A percentile compares a stretch with the other conserved stretches of the same genome.
phyloP scores from a whole-genome alignment of 1,140 invertebrate species.

The Hormaphis cornu region DNA sequence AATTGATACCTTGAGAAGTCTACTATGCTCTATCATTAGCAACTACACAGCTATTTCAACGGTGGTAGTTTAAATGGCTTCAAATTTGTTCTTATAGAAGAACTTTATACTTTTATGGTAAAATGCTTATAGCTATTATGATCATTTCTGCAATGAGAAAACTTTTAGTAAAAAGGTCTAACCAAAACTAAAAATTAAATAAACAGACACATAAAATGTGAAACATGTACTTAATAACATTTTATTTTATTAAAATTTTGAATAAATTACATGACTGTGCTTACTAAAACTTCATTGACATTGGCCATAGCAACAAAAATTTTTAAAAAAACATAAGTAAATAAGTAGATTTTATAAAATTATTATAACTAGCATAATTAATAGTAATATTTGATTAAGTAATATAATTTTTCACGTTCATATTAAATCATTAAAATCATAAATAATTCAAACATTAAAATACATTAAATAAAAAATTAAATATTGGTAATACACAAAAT shows the following conservation, averaged over 20 bases:
- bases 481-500: constrained; percentile 33
- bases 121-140: background rate
- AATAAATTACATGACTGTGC: background rate
- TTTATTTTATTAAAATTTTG: background rate
- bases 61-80: no score
- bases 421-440: background rate
- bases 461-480: background rate
- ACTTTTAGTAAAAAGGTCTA: background rate
- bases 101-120: no score
- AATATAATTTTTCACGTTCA: background rate
- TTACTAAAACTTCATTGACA: constrained; percentile 3
- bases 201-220: background rate
- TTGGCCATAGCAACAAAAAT: constrained; percentile 1
- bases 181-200: background rate
- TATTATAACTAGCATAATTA: background rate
- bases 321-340: constrained; percentile 22
- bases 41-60: no score
- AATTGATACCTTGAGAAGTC: no score
- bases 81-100: no score
- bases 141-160: background rate
- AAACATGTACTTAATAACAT: background rate
- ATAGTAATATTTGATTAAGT: background rate
- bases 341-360: background rate
- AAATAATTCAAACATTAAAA: background rate
- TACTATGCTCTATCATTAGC: no score